Conservation (phyloP, 2,797 vertebrate genomes). For the Pelodytes ibericus region DNA sequence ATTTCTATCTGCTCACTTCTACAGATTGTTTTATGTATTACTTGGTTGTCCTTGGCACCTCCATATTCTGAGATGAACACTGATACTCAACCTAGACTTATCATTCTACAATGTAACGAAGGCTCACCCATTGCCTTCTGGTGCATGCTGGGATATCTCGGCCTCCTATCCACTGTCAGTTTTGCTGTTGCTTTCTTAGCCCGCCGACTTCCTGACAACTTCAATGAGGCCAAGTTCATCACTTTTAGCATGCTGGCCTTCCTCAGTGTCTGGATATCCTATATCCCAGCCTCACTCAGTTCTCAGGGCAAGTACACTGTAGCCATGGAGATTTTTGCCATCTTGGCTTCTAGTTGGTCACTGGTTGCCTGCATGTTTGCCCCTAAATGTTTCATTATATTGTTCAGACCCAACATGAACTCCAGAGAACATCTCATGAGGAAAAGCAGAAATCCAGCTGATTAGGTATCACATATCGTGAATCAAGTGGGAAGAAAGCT, state of each 20-base stretch:
- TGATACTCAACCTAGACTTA: background rate
- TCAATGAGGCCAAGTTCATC: too few species aligned
- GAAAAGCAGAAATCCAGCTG: background rate
- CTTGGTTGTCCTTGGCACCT: background rate
- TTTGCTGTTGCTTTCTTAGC: conserved; percentile 21
- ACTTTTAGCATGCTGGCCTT: too few species aligned
- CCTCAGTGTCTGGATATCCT: too few species aligned
- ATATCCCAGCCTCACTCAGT: too few species aligned
- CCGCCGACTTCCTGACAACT: too few species aligned
- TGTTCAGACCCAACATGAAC: too few species aligned
- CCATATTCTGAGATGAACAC: conserved; percentile 10
- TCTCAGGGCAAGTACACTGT: too few species aligned
- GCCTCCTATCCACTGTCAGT: too few species aligned
- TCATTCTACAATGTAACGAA: conserved; percentile 16
- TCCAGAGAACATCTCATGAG: background rate
- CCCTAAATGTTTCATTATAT: too few species aligned
- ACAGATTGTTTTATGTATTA: background rate
- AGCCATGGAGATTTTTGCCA: background rate
- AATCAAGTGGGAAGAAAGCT: too few species aligned
- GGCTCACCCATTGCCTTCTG: conserved; percentile 22
- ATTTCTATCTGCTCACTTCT: background rate
- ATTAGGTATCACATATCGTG: too few species aligned
- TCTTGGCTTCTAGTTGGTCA: background rate
- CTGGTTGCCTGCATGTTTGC: conserved; percentile 14
- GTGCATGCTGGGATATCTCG: too few species aligned